phyloP scores from a whole-genome alignment of 2,888 invertebrate genomes.

The Toxonevra muliebris region DNA sequence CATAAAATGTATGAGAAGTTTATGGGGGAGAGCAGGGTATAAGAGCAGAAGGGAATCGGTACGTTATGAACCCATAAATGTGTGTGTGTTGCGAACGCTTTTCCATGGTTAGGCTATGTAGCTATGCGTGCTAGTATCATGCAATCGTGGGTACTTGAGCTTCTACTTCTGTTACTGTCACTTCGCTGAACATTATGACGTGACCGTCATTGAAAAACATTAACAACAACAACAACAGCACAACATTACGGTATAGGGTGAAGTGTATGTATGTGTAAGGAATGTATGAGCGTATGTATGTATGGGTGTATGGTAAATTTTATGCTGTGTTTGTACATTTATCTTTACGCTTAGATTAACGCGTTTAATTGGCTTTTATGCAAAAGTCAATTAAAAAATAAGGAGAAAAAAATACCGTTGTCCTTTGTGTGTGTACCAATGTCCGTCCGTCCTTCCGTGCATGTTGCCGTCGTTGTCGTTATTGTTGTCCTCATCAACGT shows the following conservation, averaged over 20 bases:
- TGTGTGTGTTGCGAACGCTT: no score
- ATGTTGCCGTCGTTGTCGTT: background rate
- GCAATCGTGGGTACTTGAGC: background rate
- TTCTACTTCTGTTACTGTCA: constrained; percentile 11
- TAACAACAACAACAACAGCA: background rate
- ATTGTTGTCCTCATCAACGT: constrained; percentile 3
- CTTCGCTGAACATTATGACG: constrained; percentile 18
- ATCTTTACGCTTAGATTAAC: constrained; percentile 38
- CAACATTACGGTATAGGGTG: no score
- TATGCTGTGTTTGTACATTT: constrained; percentile 29
- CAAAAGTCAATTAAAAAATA: constrained; percentile 25
- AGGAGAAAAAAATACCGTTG: constrained; percentile 1
- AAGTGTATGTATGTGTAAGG: background rate
- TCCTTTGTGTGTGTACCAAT: constrained; percentile 15
- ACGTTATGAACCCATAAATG: no score
- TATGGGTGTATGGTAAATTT: background rate
- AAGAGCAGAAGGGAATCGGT: no score
- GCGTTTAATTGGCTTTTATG: constrained; percentile 38
- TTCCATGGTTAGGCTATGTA: no score
- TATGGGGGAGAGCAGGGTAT: no score
- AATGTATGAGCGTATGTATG: background rate
- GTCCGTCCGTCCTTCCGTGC: constrained; percentile 17
- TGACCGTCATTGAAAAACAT: background rate
- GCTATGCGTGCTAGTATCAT: no score
- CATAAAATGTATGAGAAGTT: constrained; percentile 5